These are phyloP conservation scores for Hormaphis cornu DNA, from an alignment of 1,140 invertebrate species.

Conservation along the genomic window DNA sequence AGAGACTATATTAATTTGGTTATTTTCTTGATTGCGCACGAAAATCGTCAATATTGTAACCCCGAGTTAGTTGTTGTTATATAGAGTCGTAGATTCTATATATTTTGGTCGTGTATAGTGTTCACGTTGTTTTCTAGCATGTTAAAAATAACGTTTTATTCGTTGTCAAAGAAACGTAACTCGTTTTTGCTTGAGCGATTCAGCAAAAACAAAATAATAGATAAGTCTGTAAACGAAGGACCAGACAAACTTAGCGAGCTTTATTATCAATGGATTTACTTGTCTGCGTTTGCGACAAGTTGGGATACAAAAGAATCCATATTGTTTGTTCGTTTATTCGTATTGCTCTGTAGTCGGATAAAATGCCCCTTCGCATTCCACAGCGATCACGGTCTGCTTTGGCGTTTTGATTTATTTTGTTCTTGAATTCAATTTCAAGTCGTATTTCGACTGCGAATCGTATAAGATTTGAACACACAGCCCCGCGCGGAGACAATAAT, in stretches of 20 bases:
- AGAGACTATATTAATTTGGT: too few species aligned
- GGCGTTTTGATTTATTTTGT: slow-evolving; percentile 3
- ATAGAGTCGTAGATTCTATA: too few species aligned
- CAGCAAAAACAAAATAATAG: background rate
- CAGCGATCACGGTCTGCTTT: background rate
- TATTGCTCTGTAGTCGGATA: background rate
- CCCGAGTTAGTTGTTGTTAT: too few species aligned
- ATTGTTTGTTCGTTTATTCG: background rate
- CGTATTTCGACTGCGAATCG: background rate
- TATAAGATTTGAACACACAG: too few species aligned
- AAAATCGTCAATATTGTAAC: too few species aligned
- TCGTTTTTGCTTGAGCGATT: background rate
- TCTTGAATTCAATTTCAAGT: slow-evolving; percentile 1
- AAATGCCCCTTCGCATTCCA: background rate
- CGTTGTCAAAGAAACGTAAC: background rate
- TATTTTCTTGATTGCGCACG: too few species aligned
- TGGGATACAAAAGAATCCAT: slow-evolving; percentile 15
- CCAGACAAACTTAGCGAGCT: background rate
- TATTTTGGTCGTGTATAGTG: too few species aligned
- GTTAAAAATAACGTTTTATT: too few species aligned
- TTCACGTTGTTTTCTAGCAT: too few species aligned
- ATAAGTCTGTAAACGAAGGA: background rate
- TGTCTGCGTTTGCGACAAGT: background rate
- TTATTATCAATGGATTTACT: slow-evolving; percentile 11
- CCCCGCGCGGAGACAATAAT: too few species aligned